Evolutionary conservation across 2,888 invertebrate species (phyloP), one percentile per base, ranked within the genome.

Genomic region (Acleris emargana): DNA sequence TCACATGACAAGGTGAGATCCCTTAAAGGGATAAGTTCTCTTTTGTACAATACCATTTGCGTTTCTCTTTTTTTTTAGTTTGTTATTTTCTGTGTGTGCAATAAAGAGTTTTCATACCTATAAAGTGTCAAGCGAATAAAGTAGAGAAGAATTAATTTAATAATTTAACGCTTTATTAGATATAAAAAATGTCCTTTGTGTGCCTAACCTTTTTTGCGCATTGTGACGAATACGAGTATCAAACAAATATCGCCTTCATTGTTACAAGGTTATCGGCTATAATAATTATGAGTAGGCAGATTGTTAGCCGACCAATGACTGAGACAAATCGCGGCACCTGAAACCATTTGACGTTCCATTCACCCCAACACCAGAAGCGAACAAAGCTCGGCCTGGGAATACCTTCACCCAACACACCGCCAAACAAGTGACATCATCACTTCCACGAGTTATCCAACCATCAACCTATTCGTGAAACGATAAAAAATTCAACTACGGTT

Each of bases 371-470:
- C 16, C n/a, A 17, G 20, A 7, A 43, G 25, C 13, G 20, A 57
- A 57, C n/a, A 17, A 57, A 43, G 11, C n/a, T 42, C 5, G 9
- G 13, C 18, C 49, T 20, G 49, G 49, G 49, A 49, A 49, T 49
- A 38, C 17, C 16, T 45, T 16, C 13, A 20, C 17, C 4, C 11
- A 18, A 49, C 17, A 17, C 11, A 18, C 18, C 49, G 49, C 49
- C 49, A 20, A 49, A 49, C 13, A 49, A 49, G 49, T 49, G 49
- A 49, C 49, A 49, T 49, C 49, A 49, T 18, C 49, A n/a, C 45
- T 45, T 45, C 45, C 45, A 45, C 16, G 45, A 38, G 38, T 38
- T 45, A 17, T 17, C 13, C 16, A 7, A 7, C 45, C 16, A n/a
- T 16, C 45, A n/a, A n/a, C 13, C 17, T n/a, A 45, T 45, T 17